phyloP scores from a whole-genome alignment of 2,113 vertebrate genomes.

The Tursiops truncatus region DNA sequence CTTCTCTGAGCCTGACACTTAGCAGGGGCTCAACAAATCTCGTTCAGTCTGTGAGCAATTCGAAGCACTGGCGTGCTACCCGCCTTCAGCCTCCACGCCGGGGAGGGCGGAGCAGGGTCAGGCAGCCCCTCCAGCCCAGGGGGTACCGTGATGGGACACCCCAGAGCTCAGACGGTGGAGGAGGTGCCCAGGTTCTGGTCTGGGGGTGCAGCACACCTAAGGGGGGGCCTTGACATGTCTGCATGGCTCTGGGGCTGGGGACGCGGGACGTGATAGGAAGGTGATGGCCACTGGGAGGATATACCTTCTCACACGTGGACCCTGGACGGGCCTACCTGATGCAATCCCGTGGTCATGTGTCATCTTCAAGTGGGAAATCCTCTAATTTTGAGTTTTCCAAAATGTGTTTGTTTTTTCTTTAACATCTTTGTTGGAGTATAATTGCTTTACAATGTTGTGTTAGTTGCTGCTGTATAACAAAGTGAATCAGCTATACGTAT shows the following conservation, averaged over 20 bases:
- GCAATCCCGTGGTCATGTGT: not conserved
- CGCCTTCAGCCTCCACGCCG: not conserved
- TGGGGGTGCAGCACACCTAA: fast-evolving
- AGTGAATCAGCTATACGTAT: too few relatives aligned
- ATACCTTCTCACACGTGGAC: not conserved
- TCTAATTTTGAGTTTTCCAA: not conserved
- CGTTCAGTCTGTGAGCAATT: not conserved
- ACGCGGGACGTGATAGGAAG: not conserved
- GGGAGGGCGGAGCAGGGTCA: not conserved
- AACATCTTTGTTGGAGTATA: too few relatives aligned
- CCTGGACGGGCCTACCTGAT: not conserved
- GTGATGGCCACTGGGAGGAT: not conserved
- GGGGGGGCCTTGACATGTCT: too few relatives aligned
- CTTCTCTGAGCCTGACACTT: not conserved
- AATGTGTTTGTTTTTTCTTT: too few relatives aligned
- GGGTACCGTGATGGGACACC: not conserved
- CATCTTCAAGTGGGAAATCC: not conserved
- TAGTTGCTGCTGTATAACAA: too few relatives aligned
- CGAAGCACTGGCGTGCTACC: not conserved
- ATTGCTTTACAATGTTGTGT: too few relatives aligned
- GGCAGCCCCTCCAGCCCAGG: not conserved
- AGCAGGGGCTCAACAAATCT: not conserved
- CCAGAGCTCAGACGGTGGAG: not conserved
- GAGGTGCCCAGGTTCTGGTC: not conserved
- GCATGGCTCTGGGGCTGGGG: not conserved